A percentile compares a stretch with the other conserved stretches of the same genome.
Conservation (phyloP, 2,113 vertebrate species). For the Proteles cristata region DNA sequence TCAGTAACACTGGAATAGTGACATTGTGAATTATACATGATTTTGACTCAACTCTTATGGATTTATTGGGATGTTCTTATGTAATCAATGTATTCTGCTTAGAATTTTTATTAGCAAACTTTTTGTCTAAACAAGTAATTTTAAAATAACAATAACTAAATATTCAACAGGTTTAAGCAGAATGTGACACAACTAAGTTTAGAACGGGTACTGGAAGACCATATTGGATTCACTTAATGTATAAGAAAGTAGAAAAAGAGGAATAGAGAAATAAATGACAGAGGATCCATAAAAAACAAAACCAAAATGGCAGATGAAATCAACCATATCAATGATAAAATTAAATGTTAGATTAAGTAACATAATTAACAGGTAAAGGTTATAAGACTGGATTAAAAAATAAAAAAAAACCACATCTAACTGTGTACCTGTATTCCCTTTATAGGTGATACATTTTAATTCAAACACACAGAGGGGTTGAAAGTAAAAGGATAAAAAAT, state of each 20-base stretch:
- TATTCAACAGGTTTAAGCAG: not conserved
- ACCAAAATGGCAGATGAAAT: not conserved
- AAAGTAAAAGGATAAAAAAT: not conserved
- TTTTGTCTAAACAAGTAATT: not conserved
- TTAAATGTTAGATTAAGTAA: not conserved
- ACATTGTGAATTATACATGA: not conserved
- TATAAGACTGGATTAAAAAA: not conserved
- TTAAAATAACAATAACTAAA: not conserved
- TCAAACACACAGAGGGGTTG: not conserved
- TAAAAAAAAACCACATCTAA: not conserved
- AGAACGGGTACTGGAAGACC: not conserved
- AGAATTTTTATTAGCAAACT: not conserved
- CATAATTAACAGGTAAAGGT: not conserved
- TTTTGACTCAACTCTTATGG: not conserved
- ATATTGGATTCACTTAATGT: not conserved
- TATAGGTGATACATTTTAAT: not conserved
- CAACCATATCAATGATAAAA: not conserved
- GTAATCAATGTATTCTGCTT: not conserved
- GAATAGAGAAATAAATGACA: not conserved
- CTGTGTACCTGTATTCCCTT: not conserved
- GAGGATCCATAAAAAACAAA: not conserved
- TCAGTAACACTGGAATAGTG: not conserved
- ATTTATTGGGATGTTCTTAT: not conserved
- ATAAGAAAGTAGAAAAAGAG: not conserved
- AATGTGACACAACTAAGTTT: not conserved